A percentile compares a stretch with the other conserved stretches of the same genome.
These are phyloP conservation scores for Platycheirus albimanus DNA, from an alignment of 2,888 invertebrate genomes.

Conservation along the genomic window DNA sequence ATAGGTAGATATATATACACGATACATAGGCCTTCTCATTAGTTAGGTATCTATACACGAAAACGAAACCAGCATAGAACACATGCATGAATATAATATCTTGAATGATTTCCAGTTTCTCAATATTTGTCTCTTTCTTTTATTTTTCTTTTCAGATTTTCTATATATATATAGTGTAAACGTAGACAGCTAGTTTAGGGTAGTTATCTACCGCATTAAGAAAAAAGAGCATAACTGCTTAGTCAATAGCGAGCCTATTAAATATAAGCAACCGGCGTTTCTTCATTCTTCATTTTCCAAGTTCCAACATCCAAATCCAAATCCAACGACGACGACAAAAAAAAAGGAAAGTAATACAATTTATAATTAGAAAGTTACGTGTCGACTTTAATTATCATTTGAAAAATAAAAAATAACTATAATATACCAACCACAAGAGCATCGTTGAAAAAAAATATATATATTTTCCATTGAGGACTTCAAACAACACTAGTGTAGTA, in stretches of 20 bases:
- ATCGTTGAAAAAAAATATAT: conserved; percentile 2
- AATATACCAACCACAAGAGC: conserved; percentile 15
- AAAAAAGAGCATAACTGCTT: conserved; percentile 69
- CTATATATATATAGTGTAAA: conserved; percentile 67
- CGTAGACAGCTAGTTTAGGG: conserved; percentile 70
- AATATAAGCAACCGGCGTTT: conserved; percentile 72
- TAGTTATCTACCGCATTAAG: conserved; percentile 62
- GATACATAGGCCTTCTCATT: conserved; percentile 15
- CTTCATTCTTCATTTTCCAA: conserved; percentile 58
- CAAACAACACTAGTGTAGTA: too few species aligned
- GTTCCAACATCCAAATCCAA: too few species aligned
- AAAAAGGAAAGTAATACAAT: conserved; percentile 73
- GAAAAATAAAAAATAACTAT: conserved; percentile 66
- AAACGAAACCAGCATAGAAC: conserved; percentile 53
- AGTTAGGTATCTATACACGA: conserved; percentile 23
- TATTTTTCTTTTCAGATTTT: conserved; percentile 68
- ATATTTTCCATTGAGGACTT: conserved; percentile 3
- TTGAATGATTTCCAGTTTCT: conserved; percentile 51
- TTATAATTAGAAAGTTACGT: conserved; percentile 81
- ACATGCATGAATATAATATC: conserved; percentile 40
- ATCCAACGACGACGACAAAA: conserved; percentile 49
- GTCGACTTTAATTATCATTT: conserved; percentile 80
- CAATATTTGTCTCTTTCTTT: conserved; percentile 68
- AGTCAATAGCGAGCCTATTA: conserved; percentile 56
- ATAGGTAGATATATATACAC: conserved; percentile 27